Evolutionary conservation across 2,797 vertebrate genomes (phyloP), one percentile per base, ranked within the genome.

Genomic region (Diplodus puntazzo): DNA sequence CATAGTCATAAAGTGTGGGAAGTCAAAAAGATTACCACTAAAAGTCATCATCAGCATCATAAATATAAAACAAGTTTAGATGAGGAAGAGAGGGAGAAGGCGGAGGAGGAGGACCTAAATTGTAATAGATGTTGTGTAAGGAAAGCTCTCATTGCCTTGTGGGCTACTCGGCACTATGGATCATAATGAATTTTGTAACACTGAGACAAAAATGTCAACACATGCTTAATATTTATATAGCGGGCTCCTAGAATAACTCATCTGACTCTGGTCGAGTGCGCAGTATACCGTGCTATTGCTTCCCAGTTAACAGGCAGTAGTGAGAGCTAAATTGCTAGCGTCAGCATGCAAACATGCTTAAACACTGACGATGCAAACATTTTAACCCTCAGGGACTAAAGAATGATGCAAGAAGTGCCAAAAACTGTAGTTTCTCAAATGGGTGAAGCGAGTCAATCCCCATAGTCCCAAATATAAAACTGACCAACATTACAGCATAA

Each of bases 31-130:
- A 93, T 93, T 88, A 90, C 76, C 72, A 73, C 90, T 92, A 90
- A 92, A 93, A 93, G 88, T 92, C 91, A 87, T 91, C 85, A 91
- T 87, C 90, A 91, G 91, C 88, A 90, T 88, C 92, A 87, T 88
- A 89, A 92, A 88, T 89, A 88, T 75, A 61, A 85, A 84, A 75
- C 46, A 57, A 67, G 70, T 79, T 83, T 65, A 77, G 53, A 82
- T 54, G 72, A 85, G 69, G 62, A 82, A 69, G 62, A 42, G 73
- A 53, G 69, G 61, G 69, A 65, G 50, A 52, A 62, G 53, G 60
- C 64, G 71, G 63, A 0, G 12, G 49, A 54, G 62, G 75, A 82
- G 57, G 57, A 69, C 43, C 64, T 73, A 79, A 77, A 89, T 67
- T 59, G 67, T 80, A 67, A 82, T 80, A 70, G 78, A 88, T 88